Evolutionary conservation across 1,140 invertebrate species (phyloP), one percentile per base, ranked within the genome.

Genomic region (Mizuhopecten yessoensis): DNA sequence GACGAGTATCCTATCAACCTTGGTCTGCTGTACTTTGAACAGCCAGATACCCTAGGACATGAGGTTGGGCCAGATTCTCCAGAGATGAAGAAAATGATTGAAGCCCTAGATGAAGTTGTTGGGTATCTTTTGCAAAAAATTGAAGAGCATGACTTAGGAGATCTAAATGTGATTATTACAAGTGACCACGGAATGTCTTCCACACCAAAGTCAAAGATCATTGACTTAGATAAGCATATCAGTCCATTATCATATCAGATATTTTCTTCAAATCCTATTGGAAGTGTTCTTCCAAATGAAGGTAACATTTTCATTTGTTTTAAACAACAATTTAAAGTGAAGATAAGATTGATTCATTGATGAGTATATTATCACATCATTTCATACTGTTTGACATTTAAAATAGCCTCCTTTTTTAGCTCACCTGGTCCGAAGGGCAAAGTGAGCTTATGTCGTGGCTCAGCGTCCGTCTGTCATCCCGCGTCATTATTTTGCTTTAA

Each of bases 111-210:
- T 87, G 86, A 88, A 36, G 42, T 94, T 11, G 39, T 96, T 45
- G 96, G 95, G 17, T 94, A 95, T 90, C 87, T 97, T 20, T 89
- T 97, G 23, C 42, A 95, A 23, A 39, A 94, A 86, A 88, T 96
- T 11, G 89, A 96, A 90, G 90, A 95, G 33, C 90, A 94, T 13
- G 90, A 93, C 34, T 95, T 98, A 57, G 94, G 96, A 23, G 96
- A 97, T 94, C 96, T 98, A 0, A 98, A 98, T 95, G 96, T 98
- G 0, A 97, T 98, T 91, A 96, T 98, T 88, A 95, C 98, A 11
- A 98, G 98, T 95, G 98, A 98, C 96, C 98, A 98, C 96, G 98
- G 98, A 23, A 98, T 98, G 97, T 93, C 97, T 3, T 90, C 49
- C 42, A 92, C 90, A 75, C 92, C 92, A 33, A 7, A 90, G 20